Evolutionary conservation across 2,797 vertebrate species (phyloP), one percentile per base, ranked within the genome.

Genomic region (Peromyscus nudipes): DNA sequence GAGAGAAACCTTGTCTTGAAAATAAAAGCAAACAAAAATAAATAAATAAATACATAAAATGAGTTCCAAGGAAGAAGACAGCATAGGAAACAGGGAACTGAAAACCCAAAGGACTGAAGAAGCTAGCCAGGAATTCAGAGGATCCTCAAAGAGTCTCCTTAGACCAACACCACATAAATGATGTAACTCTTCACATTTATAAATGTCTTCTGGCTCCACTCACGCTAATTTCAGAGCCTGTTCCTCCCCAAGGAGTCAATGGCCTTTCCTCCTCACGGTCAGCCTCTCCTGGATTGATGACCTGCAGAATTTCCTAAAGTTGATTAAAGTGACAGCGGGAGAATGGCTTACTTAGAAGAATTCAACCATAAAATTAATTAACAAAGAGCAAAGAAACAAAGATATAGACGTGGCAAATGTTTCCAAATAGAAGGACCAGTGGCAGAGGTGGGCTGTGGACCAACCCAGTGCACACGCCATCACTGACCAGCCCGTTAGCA

Each of bases 301-400:
- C 62, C 16, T 73, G 9, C 14, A 65, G n/a, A 46, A 64, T 62
- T 92, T 76, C 57, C 83, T 71, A 10, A 73, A 40, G 55, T 55
- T 57, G 55, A 67, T 62, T 91, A 81, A 89, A 55, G 11, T 80
- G 71, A 29, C 80, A 11, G n/a, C 10, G 3, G 67, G n/a, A 84
- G 10, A 91, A 60, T 34, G 79, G 34, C 64, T 40, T 86, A 57
- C 52, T 34, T 81, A 64, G 19, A 62, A 87, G 77, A 89, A 89
- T 85, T 75, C 84, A 25, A 79, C 43, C 27, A 31, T 67, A 73
- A 95, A 92, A 89, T 64, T 29, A 71, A 34, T 65, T 80, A 84
- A 64, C n/a, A 91, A 85, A 88, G 23, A 71, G 84, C 37, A 85
- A 88, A 92, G 27, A n/a, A 46, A 71, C 25, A 57, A 88, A 31